Evolutionary conservation across 2,888 invertebrate species (phyloP), one percentile per base, ranked within the genome.

Genomic region (Drosophila subsilvestris): DNA sequence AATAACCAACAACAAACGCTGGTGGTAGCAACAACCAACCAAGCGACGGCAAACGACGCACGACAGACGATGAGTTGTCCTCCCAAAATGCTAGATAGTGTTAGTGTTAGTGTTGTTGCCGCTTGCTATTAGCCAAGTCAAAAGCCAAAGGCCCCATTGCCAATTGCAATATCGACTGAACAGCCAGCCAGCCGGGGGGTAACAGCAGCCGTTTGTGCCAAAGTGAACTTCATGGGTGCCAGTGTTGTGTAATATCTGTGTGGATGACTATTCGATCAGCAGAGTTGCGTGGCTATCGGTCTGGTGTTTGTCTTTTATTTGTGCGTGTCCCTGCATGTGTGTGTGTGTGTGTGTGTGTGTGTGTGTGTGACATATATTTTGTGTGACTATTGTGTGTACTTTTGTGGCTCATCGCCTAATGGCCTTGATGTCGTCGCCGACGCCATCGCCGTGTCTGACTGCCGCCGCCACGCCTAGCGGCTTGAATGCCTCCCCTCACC

Each of bases 401-500:
- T 68, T 66, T 51, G 74, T 62, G 57, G 57, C 74, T 61, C 76
- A 20, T 20, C 50, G 76, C 73, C 65, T 68, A 75, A 79, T 89
- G 90, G 83, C 90, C 90, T 90, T 90, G 86, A 75, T 79, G 86
- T 80, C 86, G 88, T 81, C 89, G 82, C 71, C 78, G 56, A 78
- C 77, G 88, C 80, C 88, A 88, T 82, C 90, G 82, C 74, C 77
- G 56, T 78, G 89, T 80, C 80, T 90, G 75, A 63, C 65, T 75
- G 88, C 73, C 80, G 88, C 73, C 80, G 86, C 73, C 80, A 71
- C 67, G 75, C 67, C 74, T 68, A 61, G 65, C 42, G n/a, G 37
- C 18, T 22, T 17, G 29, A 29, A 32, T 54, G 57, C 70, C 69
- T 57, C n/a, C 55, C 55, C 29, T 18, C 65, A 55, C 49, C 69